A percentile compares a stretch with the other conserved stretches of the same genome.
These are phyloP conservation scores for Cosmia pyralina DNA, from an alignment of 2,888 invertebrate species.

Conservation along the genomic window DNA sequence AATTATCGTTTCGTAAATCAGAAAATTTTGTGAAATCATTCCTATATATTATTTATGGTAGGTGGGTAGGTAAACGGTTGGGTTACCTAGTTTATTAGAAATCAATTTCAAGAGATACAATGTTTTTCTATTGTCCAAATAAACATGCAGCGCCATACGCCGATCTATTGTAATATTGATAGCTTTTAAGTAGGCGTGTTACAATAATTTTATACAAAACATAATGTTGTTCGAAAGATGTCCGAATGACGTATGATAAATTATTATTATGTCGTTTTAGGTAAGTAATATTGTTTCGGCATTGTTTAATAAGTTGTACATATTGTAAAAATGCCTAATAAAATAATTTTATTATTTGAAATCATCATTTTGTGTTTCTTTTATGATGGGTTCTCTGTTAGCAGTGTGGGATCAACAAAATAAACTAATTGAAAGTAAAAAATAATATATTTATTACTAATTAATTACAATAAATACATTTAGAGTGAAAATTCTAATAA, in stretches of 20 bases:
- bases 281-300: constrained; percentile 15
- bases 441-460: constrained; percentile 66
- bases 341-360: constrained; percentile 49
- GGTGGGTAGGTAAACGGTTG: constrained; percentile 11
- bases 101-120: background rate
- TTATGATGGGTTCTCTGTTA: background rate
- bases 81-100: constrained; percentile 12
- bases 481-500: constrained; percentile 73
- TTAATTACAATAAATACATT: constrained; percentile 54
- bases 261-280: constrained; percentile 16
- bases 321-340: constrained; percentile 55
- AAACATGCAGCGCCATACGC: background rate
- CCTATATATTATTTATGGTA: constrained; percentile 37
- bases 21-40: constrained; percentile 42
- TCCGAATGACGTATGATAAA: constrained; percentile 19
- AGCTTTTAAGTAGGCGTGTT: background rate
- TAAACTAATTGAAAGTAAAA: constrained; percentile 59
- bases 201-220: constrained; percentile 1
- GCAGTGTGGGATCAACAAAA: constrained; percentile 25
- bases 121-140: background rate
- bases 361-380: constrained; percentile 28
- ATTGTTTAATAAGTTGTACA: constrained; percentile 49
- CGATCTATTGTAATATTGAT: background rate
- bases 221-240: background rate
- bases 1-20: constrained; percentile 33